These are phyloP conservation scores for Pseudois nayaur DNA, from an alignment of 2,113 vertebrate species.

Conservation along the genomic window DNA sequence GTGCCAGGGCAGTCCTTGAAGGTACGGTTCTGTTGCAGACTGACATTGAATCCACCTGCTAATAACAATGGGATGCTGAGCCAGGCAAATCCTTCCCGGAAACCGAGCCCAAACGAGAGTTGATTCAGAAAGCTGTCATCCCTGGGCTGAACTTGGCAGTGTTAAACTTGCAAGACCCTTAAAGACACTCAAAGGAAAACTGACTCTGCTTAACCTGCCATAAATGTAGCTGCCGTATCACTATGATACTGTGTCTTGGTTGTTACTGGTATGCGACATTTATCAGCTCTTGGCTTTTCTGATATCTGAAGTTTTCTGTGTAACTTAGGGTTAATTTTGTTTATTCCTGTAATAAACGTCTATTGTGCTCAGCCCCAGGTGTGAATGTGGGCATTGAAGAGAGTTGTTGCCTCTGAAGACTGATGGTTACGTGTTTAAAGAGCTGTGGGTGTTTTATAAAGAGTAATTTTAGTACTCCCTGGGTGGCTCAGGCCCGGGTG, in stretches of 20 bases:
- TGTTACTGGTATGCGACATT: neutral
- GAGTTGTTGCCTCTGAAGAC: neutral
- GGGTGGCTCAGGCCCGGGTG: neutral
- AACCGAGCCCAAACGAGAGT: neutral
- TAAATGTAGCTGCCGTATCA: fast-evolving
- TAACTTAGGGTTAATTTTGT: neutral
- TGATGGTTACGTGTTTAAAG: neutral
- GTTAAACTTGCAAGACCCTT: neutral
- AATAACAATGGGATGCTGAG: fast-evolving
- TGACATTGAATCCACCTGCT: neutral
- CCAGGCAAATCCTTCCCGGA: neutral
- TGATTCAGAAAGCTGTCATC: neutral
- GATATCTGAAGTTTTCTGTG: neutral
- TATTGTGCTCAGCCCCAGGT: too few relatives aligned
- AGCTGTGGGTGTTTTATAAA: neutral
- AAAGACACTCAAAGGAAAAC: neutral
- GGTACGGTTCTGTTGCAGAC: neutral
- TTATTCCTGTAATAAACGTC: neutral
- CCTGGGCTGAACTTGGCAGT: neutral
- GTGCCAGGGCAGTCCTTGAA: neutral
- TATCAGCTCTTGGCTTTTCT: neutral
- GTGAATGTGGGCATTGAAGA: neutral
- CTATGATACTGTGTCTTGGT: fast-evolving
- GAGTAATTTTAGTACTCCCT: neutral
- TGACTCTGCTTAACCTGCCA: neutral